Evolutionary conservation across 2,113 vertebrate genomes (phyloP).

Genomic region (Oncorhynchus kisutch): DNA sequence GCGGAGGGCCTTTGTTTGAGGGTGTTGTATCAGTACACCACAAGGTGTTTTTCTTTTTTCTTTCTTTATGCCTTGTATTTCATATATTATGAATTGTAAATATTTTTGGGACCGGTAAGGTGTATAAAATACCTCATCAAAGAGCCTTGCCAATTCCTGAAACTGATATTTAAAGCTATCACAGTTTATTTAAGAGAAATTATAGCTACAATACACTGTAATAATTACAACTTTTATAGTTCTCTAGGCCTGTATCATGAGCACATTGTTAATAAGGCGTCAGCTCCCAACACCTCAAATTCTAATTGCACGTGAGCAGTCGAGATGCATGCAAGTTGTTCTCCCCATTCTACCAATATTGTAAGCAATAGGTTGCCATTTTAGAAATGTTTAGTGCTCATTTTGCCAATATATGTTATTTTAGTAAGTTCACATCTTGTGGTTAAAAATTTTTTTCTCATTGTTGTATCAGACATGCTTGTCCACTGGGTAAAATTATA

Average conservation of each 20-base stretch:
- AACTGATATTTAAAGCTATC: constrained; percentile 48
- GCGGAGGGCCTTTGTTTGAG: not conserved
- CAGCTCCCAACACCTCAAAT: not conserved
- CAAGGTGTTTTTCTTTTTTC: not conserved
- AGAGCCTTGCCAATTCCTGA: constrained; percentile 47
- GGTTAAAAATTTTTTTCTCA: not conserved
- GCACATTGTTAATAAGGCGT: not conserved
- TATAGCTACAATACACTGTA: constrained; percentile 45
- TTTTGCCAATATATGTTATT: constrained; percentile 32
- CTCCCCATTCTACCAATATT: constrained; percentile 30
- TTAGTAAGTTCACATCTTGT: constrained; percentile 9
- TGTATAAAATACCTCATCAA: constrained; percentile 64
- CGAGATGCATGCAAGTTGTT: constrained; percentile 31
- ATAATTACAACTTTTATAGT: constrained; percentile 19
- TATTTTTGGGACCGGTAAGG: constrained; percentile 40
- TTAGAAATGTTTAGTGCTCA: constrained; percentile 12
- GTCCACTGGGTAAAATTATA: not conserved
- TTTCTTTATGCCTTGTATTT: constrained; percentile 24
- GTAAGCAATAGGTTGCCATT: constrained; percentile 58
- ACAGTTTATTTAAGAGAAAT: not conserved
- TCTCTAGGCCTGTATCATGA: not conserved
- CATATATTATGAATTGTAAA: constrained; percentile 30
- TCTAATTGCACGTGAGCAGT: constrained; percentile 43
- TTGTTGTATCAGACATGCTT: constrained; percentile 12
- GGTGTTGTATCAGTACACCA: not conserved